phyloP scores from a whole-genome alignment of 2,113 vertebrate species.

The Platycercus adscitus region DNA sequence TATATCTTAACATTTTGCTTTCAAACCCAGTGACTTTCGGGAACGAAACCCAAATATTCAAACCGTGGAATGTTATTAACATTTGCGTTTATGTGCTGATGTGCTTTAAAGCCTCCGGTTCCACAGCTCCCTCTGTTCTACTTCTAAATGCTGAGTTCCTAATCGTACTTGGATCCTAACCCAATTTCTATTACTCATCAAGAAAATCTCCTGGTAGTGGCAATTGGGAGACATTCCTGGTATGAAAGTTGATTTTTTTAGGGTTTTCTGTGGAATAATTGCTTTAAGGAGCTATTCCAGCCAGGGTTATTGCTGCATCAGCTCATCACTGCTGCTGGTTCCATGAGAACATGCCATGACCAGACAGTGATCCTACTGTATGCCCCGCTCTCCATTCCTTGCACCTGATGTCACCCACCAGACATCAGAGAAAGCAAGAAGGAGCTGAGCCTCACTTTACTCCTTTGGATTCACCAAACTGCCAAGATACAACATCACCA shows the following conservation, averaged over 20 bases:
- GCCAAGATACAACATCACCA: neutral
- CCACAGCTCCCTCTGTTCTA: neutral
- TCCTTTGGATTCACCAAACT: neutral
- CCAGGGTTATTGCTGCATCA: neutral
- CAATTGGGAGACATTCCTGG: neutral
- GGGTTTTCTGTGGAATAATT: neutral
- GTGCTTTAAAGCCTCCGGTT: neutral
- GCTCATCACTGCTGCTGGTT: neutral
- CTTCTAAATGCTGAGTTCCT: neutral
- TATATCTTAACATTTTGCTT: neutral
- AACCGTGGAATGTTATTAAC: neutral
- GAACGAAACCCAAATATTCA: neutral
- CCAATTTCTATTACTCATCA: neutral
- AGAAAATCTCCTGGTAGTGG: neutral
- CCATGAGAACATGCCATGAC: neutral
- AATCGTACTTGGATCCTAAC: neutral
- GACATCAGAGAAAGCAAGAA: neutral
- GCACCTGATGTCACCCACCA: neutral
- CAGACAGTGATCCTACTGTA: fast-evolving
- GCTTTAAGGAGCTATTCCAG: neutral
- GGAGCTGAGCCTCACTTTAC: neutral
- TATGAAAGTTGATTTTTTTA: neutral
- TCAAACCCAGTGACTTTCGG: neutral
- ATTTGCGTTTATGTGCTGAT: neutral
- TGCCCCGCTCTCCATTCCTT: neutral